phyloP scores from a whole-genome alignment of 2,797 vertebrate species.

The Clarias fuscus region DNA sequence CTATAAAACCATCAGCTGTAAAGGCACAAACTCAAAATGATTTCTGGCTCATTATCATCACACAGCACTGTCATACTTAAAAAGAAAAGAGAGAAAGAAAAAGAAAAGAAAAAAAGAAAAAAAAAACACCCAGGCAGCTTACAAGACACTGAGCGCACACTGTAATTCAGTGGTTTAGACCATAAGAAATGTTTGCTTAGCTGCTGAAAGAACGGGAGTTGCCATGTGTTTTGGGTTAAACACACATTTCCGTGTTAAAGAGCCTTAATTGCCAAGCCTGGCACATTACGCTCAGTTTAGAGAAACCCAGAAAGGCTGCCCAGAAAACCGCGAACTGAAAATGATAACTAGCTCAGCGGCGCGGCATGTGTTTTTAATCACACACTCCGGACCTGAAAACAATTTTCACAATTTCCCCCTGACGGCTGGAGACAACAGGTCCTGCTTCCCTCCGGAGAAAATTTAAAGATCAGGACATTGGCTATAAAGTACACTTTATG shows the following conservation, averaged over 20 bases:
- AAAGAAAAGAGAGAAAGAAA: neutral
- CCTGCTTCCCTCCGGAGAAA: constrained; percentile 75
- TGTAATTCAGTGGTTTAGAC: constrained; percentile 68
- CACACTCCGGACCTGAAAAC: constrained; percentile 81
- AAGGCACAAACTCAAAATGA: neutral
- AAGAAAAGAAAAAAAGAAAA: too few species aligned
- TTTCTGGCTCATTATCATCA: constrained; percentile 23
- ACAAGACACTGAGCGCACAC: constrained; percentile 54
- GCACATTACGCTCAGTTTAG: constrained; percentile 56
- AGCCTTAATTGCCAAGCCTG: constrained; percentile 76
- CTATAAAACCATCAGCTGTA: neutral
- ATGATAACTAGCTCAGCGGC: constrained; percentile 71
- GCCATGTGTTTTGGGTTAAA: constrained; percentile 86
- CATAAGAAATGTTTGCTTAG: constrained; percentile 84
- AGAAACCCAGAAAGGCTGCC: constrained; percentile 71
- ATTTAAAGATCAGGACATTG: constrained; percentile 73
- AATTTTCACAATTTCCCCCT: constrained; percentile 86
- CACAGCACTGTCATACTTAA: neutral
- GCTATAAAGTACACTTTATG: constrained; percentile 78
- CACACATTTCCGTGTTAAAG: constrained; percentile 80
- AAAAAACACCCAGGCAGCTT: neutral
- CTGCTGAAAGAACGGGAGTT: constrained; percentile 88
- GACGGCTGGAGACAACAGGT: constrained; percentile 82
- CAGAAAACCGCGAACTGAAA: constrained; percentile 73
- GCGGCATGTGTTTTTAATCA: constrained; percentile 90